Base-by-base conservation (phyloP, 1,140 invertebrate genomes). In the Drosophila guanche region DNA sequence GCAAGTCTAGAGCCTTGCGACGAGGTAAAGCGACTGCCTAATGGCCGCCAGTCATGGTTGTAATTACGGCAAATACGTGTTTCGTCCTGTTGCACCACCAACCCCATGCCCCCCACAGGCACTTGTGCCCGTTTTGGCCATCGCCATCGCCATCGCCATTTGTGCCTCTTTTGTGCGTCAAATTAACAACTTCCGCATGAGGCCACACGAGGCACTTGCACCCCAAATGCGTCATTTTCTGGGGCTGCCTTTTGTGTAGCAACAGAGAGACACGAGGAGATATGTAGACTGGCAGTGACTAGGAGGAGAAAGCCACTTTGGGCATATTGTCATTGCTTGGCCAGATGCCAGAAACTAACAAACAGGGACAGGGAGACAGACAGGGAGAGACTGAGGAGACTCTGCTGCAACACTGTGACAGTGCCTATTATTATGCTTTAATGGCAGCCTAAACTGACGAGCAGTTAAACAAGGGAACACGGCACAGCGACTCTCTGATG, bases 151-250 rank as follows among this genome's bases (percentile, higher is more conserved):
- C 68, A 48, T 70, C 72, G 67, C 73, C 70, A 73, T 55, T 74
- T 63, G 22, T 42, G 81, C 63, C 78, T 81, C 78, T 81, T 68
- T 86, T 86, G 78, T 81, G 83, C 78, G 81, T 86, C 81, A 86
- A 86, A 86, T 86, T 86, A 86, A 86, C 83, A 86, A 86, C 81
- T 86, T 86, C 81, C 81, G 81, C 81, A 86, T 86, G 77, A 88
- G 81, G 81, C 81, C 81, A 76, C 80, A 85, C 78, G 76, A 86
- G 81, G 68, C 81, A 88, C 81, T 86, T 86, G 81, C 83, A 86
- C 81, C 71, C 83, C 74, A 75, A 85, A 86, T 86, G 81, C 81
- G 81, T 86, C 81, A 86, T 85, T 85, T 85, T 80, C 76, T 80
- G 63, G 79, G 73, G 37, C 55, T 67, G 37, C 37, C 80, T 66